Base-by-base conservation (phyloP, 2,797 vertebrate species). In the Octomys mimax region DNA sequence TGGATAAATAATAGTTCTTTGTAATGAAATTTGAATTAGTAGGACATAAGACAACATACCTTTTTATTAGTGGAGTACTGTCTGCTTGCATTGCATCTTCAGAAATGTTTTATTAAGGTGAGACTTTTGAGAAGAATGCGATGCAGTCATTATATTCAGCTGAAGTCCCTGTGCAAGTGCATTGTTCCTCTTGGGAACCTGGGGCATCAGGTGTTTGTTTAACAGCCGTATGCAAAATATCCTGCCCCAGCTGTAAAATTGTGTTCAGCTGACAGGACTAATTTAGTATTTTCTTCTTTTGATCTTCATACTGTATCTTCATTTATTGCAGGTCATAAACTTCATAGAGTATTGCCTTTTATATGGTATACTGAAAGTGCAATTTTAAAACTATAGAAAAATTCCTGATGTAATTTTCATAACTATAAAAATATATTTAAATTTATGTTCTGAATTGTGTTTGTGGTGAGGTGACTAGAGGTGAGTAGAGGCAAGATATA, bases 241-340 rank as follows among this genome's bases (percentile, higher is more conserved):
- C 31, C 59, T 91, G 36, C 79, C 10, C 46, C 33, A 39, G 31
- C 73, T 49, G 0, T 88, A 36, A 85, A 94, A 19, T 46, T 36
- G 57, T 81, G 9, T 36, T 77, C 54, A 87, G 62, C 62, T 85
- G 46, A 92, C 61, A 33, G 49, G 75, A n/a, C 54, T 93, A 33
- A 78, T 71, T 94, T 52, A 33, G 42, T 62, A 31, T 81, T 97
- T 93, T 93, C 59, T 83, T 84, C 80, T 86, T 92, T 82, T 95
- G 88, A 84, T 92, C 49, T 96, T 92, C 73, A 49, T 14, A 54
- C 62, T 71, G 84, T 84, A 24, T 88, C 78, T 93, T 95, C 81
- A 85, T 75, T 94, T 71, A 9, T 36, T 66, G 16, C 11, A 92
- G 57, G 31, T 96, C 95, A 87, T 80, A 94, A 92, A 92, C 46